Evolutionary conservation across 2,113 vertebrate species (phyloP), one percentile per base, ranked within the genome.

Genomic region (Calypte anna): DNA sequence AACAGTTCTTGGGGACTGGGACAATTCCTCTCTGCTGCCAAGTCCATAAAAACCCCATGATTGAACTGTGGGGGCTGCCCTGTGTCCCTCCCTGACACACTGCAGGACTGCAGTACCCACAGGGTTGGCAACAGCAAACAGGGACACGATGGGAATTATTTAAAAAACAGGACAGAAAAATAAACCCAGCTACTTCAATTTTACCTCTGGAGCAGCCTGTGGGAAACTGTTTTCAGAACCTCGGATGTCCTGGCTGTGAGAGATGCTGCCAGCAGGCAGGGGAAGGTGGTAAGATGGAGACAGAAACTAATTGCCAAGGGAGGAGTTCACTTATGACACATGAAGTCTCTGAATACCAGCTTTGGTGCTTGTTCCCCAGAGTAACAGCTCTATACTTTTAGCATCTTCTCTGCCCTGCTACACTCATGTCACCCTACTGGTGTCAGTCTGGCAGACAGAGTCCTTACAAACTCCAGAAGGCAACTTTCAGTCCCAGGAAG

Each of bases 51-150:
- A 48, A n/a, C 6, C 5, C 17, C 10, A 19, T 14, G 50, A 59
- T 61, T 57, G 62, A 76, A 63, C 6, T 7, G 1, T 1, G 16
- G 23, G 61, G 53, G 76, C 13, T 36, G 67, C 46, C 8, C 86
- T 13, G 25, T 13, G 25, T 62, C 59, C 46, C 74, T 17, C 25
- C 23, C 73, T 2, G 43, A 20, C 38, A 31, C 12, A 12, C 46
- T 6, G 11, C 46, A 83, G 58, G 31, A 36, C 19, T 3, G 2
- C 48, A 53, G 67, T 8, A 79, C 43, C 80, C 40, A 75, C 90
- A 63, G 63, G 61, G 85, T 90, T 86, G 93, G 93, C 51, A 17
- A 66, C 62, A 31, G 27, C 46, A 93, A 70, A 68, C 15, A 53
- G 91, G 79, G 57, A 40, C 40, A 40, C 40, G 40, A 40, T 40